A percentile compares a stretch with the other conserved stretches of the same genome.
Conservation (phyloP, 2,888 invertebrate genomes). For the Sinotaia quadrata region DNA sequence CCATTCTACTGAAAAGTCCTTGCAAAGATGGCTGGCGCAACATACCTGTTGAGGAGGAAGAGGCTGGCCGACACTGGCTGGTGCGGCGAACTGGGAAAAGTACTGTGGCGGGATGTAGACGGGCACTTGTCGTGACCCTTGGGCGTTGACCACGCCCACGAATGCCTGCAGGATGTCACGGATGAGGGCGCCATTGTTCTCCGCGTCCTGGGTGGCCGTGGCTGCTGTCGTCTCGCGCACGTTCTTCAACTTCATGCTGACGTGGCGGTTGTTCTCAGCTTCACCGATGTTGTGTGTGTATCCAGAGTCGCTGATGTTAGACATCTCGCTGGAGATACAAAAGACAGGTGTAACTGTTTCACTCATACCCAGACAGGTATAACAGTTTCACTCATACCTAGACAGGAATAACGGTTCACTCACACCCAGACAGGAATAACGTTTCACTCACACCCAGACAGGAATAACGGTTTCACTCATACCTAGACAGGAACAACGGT, state of each 20-base stretch:
- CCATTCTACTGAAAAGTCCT: too few species aligned
- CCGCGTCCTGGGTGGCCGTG: conserved; percentile 14
- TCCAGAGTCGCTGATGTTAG: conserved; percentile 45
- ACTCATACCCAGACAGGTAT: too few species aligned
- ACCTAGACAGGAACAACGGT: too few species aligned
- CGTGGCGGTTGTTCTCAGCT: conserved; percentile 18
- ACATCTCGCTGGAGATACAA: conserved; percentile 37
- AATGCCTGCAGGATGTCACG: conserved; percentile 56
- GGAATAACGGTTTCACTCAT: too few species aligned
- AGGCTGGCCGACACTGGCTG: background rate
- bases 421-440: too few species aligned
- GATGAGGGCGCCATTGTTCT: conserved; percentile 46
- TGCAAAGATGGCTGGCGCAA: too few species aligned
- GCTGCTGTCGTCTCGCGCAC: conserved; percentile 16
- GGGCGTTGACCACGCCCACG: conserved; percentile 42
- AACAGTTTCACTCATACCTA: too few species aligned
- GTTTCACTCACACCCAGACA: too few species aligned
- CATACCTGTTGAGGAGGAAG: too few species aligned
- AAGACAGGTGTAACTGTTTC: too few species aligned
- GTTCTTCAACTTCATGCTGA: conserved; percentile 35
- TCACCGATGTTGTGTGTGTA: conserved; percentile 28
- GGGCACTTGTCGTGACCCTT: conserved; percentile 14
- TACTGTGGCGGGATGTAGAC: conserved; percentile 22
- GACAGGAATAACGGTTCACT: too few species aligned
- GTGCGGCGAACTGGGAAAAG: conserved; percentile 9